These are phyloP conservation scores for Scaptomyza flava DNA, from an alignment of 2,888 invertebrate species.

Conservation along the genomic window DNA sequence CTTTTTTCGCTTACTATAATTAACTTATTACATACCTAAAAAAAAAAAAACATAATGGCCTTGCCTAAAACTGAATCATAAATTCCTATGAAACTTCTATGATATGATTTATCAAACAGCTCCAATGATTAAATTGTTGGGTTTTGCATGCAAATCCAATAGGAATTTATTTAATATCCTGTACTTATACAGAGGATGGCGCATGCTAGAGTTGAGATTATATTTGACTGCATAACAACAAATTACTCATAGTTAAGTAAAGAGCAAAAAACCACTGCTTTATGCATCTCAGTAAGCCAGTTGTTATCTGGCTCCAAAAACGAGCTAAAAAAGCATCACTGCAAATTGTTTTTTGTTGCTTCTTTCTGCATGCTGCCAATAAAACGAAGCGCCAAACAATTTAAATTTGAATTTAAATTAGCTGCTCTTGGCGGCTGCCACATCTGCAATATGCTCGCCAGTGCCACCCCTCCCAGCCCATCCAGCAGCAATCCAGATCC, in stretches of 20 bases:
- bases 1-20: slow-evolving; percentile 11
- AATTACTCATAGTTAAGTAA: no score
- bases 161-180: slow-evolving; percentile 1
- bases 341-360: slow-evolving; percentile 7
- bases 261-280: no score
- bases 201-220: no score
- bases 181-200: background rate
- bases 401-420: slow-evolving; percentile 79
- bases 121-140: background rate
- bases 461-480: background rate
- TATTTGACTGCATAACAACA: no score
- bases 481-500: background rate
- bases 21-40: slow-evolving; percentile 14
- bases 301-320: slow-evolving; percentile 1
- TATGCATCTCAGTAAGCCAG: background rate
- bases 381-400: slow-evolving; percentile 65
- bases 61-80: background rate
- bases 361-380: slow-evolving; percentile 48
- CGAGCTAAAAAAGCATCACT: slow-evolving; percentile 32
- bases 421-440: slow-evolving; percentile 56
- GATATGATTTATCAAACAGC: slow-evolving; percentile 15
- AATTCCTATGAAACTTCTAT: slow-evolving; percentile 7
- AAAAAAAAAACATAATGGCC: no score
- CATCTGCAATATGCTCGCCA: slow-evolving; percentile 49
- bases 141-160: no score